phyloP scores from a whole-genome alignment of 2,113 vertebrate species.

The Hylia prasina region DNA sequence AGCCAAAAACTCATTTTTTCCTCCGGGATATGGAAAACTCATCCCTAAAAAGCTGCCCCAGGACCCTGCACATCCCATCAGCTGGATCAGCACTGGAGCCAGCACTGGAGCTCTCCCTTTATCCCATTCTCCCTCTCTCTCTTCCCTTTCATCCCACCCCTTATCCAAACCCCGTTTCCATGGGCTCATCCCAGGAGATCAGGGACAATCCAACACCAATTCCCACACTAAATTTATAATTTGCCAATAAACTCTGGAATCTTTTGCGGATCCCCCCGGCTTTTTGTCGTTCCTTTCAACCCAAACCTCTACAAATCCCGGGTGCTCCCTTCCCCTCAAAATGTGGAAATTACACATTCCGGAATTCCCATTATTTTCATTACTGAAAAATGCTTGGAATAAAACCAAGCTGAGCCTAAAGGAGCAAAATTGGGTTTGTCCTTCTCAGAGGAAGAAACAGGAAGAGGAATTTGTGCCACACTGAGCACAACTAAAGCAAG shows the following conservation, averaged over 20 bases:
- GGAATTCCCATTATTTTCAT: background rate
- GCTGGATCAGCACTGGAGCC: too few species aligned
- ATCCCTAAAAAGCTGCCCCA: background rate
- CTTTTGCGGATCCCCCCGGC: fast-evolving
- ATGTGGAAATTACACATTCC: too few species aligned
- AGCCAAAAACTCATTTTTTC: background rate
- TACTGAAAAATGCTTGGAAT: background rate
- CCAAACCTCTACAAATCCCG: background rate
- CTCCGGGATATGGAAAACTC: fast-evolving
- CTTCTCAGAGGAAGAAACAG: background rate
- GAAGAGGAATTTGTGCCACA: background rate
- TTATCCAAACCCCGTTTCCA: background rate
- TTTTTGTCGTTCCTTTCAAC: background rate
- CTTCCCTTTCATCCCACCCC: too few species aligned
- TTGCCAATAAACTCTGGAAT: background rate
- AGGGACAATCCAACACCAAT: background rate
- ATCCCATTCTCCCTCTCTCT: background rate
- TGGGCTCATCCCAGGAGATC: background rate
- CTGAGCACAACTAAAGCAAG: background rate
- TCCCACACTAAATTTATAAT: fast-evolving
- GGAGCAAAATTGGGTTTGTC: background rate
- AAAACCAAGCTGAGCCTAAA: background rate
- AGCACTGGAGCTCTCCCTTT: background rate
- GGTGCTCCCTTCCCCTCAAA: background rate
- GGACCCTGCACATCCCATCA: background rate